Base-by-base conservation (phyloP, 2,888 invertebrate genomes). In the Drosophila formosana region DNA sequence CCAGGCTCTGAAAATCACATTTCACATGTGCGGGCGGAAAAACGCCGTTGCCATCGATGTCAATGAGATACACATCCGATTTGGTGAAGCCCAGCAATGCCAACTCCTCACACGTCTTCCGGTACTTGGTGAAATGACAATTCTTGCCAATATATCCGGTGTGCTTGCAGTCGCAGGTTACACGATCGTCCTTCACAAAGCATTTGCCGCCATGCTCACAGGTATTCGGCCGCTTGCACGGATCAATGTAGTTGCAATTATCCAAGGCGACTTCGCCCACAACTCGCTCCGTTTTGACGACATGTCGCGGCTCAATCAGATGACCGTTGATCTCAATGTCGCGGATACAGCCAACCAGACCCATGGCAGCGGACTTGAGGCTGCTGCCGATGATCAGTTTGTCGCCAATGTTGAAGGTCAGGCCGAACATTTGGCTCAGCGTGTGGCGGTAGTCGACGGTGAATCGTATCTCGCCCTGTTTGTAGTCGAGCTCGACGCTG, bases 161-260 rank as follows among this genome's bases (percentile, higher is more conserved):
- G 75, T 95, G 96, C 46, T 95, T 95, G 92, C 98, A 98, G 89
- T 98, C 97, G 90, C 98, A 98, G 32, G 95, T 96, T 46, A 98
- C 95, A 58, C 95, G 94, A 86, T 97, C 97, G 91, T 98, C 97
- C 88, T 96, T 95, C 0, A 98, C 97, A 26, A 97, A 96, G 92
- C 98, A 98, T 84, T 96, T 95, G 0, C 98, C 98, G 1, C 96
- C 97, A 90, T 98, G 98, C 88, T 98, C 97, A 89, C 98, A 98
- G 47, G 97, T 97, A 85, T 97, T 97, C 0, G 97, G 97, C 71
- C 97, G 93, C 39, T 95, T 95, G 89, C 98, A 98, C 0, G 97
- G 97, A 92, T 98, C 97, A 1, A 98, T 96, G 89, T 97, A 96
- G 89, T 96, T 95, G 90, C 98, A 98, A 89, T 97, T 97, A 88